These are phyloP conservation scores for Psococerastis gibbosa DNA, from an alignment of 2,888 invertebrate genomes.

Conservation along the genomic window DNA sequence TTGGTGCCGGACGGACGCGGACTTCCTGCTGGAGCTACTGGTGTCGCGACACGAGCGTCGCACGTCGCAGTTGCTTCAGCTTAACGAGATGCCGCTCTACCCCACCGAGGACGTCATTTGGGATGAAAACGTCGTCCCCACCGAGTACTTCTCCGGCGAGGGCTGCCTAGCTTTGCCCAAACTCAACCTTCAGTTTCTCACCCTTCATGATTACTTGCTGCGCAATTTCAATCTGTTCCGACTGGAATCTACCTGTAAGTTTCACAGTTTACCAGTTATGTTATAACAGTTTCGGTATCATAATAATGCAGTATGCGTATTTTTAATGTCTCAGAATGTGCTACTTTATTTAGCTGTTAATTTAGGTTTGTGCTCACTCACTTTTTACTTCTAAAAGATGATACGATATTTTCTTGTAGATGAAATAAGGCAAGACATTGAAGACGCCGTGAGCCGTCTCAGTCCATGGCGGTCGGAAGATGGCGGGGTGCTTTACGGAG, in stretches of 20 bases:
- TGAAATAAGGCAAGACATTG: constrained; percentile 96
- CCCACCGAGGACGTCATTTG: constrained; percentile 96
- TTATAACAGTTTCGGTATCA: constrained; percentile 10
- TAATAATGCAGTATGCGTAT: background rate
- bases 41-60: constrained; percentile 77
- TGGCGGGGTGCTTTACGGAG: constrained; percentile 72
- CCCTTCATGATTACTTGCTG: constrained; percentile 91
- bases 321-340: constrained; percentile 1
- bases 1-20: constrained; percentile 62
- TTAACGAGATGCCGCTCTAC: constrained; percentile 96
- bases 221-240: constrained; percentile 95
- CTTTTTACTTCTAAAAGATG: too few species aligned
- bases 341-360: constrained; percentile 9
- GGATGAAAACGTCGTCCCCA: constrained; percentile 98
- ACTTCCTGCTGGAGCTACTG: constrained; percentile 69
- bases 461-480: constrained; percentile 91
- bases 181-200: constrained; percentile 92
- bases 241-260: constrained; percentile 89
- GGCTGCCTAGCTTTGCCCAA: constrained; percentile 92
- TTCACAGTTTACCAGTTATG: constrained; percentile 1
- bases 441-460: constrained; percentile 86
- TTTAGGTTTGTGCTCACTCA: too few species aligned
- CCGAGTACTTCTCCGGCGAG: constrained; percentile 92
- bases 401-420: constrained; percentile 47
- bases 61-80: constrained; percentile 77